Evolutionary conservation across 2,888 invertebrate genomes (phyloP), one percentile per base, ranked within the genome.

Genomic region (Tineola bisselliella): DNA sequence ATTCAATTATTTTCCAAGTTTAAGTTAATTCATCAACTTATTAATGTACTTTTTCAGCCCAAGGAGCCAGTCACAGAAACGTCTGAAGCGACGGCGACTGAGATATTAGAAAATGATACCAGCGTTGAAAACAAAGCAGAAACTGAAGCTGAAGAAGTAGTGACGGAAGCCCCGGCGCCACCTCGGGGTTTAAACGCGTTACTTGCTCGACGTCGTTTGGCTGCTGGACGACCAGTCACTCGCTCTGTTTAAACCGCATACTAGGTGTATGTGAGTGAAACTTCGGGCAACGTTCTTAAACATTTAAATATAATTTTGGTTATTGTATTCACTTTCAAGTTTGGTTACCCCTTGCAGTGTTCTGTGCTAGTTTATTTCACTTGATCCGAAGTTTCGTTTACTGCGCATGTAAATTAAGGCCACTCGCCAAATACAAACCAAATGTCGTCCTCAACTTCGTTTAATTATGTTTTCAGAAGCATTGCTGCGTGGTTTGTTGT

Each of bases 191-290:
- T 92, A 0, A 89, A 88, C 68, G 91, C 93, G 44, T 84, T 94
- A 33, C 81, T 94, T 58, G 92, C 92, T 1, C 90, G 92, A 57
- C 86, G 94, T 66, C 90, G 93, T 73, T 86, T 93, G 69, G 89
- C 90, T 30, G 59, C 73, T 86, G 44, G 79, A 90, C 72, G 88
- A 58, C 31, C 58, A 6, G 19, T 31, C 33, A 8, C 58, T 12
- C 31, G 33, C 8, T 33, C 58, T 19, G 13, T 33, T 25, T 58
- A 58, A 58, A 33, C n/a, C 3, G n/a, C 25, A 38, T 38, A 10
- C 10, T 38, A n/a, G 1, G 38, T 10, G n/a, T 38, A n/a, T n/a
- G 38, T 10, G n/a, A 2, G 6, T 38, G 38, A 38, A 38, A 38
- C 38, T 38, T 38, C 38, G 38, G 38, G 11, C 10, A 38, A 10